These are phyloP conservation scores for Pseudoatta argentina DNA, from an alignment of 1,140 invertebrate species.

Conservation along the genomic window DNA sequence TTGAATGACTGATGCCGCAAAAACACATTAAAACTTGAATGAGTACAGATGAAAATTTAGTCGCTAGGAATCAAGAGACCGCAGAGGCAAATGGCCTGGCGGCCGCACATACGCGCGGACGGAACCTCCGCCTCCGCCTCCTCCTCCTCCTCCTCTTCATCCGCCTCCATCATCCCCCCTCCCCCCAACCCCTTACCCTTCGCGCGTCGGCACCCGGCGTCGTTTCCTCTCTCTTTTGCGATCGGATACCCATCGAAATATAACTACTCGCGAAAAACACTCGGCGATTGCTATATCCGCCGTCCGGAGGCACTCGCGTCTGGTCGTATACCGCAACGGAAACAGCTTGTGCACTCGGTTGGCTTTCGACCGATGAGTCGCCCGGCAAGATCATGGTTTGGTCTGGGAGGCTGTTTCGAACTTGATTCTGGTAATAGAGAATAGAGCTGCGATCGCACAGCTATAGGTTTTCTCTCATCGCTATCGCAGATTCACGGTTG, in stretches of 20 bases:
- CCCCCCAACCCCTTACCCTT: slow-evolving; percentile 39
- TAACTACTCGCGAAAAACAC: slow-evolving; percentile 81
- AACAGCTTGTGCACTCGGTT: slow-evolving; percentile 71
- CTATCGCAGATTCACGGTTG: slow-evolving; percentile 18
- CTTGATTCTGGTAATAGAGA: slow-evolving; percentile 47
- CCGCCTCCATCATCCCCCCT: slow-evolving; percentile 40
- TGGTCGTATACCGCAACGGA: slow-evolving; percentile 76
- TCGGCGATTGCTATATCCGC: slow-evolving; percentile 78
- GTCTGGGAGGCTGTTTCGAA: background rate
- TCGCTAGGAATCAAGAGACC: slow-evolving; percentile 85
- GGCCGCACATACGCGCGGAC: slow-evolving; percentile 79
- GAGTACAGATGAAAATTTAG: slow-evolving; percentile 86
- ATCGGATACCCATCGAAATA: slow-evolving; percentile 81
- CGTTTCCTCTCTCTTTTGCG: slow-evolving; percentile 55
- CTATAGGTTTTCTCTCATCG: slow-evolving; percentile 19
- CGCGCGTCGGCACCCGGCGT: slow-evolving; percentile 55
- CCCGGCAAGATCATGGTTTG: slow-evolving; percentile 24
- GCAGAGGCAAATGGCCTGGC: slow-evolving; percentile 85
- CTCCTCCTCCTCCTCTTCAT: slow-evolving; percentile 11
- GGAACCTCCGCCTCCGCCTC: slow-evolving; percentile 46
- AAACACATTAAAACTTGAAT: slow-evolving; percentile 87
- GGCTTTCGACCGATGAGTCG: slow-evolving; percentile 66
- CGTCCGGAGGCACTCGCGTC: slow-evolving; percentile 68
- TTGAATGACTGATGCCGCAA: slow-evolving; percentile 86
- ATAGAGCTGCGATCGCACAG: slow-evolving; percentile 7